Conservation (phyloP, 2,797 vertebrate species). For the Menidia menidia region DNA sequence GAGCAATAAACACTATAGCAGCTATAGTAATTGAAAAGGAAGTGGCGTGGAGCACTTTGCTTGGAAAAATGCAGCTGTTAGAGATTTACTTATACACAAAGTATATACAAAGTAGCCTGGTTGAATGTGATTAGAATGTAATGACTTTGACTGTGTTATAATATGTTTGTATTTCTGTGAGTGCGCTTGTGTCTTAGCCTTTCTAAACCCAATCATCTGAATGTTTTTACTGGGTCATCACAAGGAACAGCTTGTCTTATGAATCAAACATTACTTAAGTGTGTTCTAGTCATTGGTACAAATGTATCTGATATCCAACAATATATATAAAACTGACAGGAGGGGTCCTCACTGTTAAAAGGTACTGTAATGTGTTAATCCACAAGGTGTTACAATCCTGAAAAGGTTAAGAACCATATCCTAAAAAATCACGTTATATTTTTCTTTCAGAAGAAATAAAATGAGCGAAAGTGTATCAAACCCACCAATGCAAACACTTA, state of each 20-base stretch:
- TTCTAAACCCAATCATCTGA: background rate
- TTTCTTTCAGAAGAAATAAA: background rate
- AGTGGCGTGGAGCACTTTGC: slow-evolving; percentile 27
- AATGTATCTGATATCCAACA: background rate
- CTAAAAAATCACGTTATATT: slow-evolving; percentile 12
- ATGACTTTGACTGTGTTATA: slow-evolving; percentile 22
- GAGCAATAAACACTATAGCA: slow-evolving; percentile 62
- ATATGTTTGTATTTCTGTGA: slow-evolving; percentile 10
- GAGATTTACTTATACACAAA: slow-evolving; percentile 23
- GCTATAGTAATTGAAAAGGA: slow-evolving; percentile 24
- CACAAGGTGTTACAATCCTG: background rate
- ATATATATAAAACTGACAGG: background rate
- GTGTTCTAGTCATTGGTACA: background rate
- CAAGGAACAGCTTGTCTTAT: slow-evolving; percentile 21
- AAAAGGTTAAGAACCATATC: slow-evolving; percentile 12
- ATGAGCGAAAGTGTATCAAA: background rate
- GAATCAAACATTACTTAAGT: background rate
- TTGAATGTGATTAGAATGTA: slow-evolving; percentile 37
- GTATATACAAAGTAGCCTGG: slow-evolving; percentile 5
- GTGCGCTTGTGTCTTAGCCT: slow-evolving; percentile 20
- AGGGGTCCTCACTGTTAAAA: slow-evolving; percentile 10
- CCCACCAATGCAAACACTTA: background rate
- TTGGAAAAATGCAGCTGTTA: slow-evolving; percentile 36
- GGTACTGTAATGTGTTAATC: slow-evolving; percentile 12
- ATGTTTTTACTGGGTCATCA: slow-evolving; percentile 16